Percentiles rank a stretch among this genome's conserved stretches.
Conservation (phyloP, 35 echinoderm and acorn worm species). For the Strongylocentrotus purpuratus region DNA sequence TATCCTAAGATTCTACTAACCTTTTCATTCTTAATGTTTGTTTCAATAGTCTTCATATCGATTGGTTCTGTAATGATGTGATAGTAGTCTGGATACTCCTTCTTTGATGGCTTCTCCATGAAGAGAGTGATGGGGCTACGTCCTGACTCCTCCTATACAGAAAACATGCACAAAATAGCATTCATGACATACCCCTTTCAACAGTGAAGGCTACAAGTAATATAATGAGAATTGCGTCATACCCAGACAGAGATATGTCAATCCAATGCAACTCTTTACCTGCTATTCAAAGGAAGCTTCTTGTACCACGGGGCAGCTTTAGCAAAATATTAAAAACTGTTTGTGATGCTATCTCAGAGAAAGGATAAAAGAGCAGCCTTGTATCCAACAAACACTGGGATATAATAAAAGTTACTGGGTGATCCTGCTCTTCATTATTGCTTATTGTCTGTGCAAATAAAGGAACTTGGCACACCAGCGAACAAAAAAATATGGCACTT, state of each 20-base stretch:
- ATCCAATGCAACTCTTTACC: background rate
- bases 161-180: background rate
- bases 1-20: conserved; percentile 46
- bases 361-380: background rate
- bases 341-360: background rate
- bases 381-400: background rate
- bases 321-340: too few species aligned
- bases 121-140: conserved; percentile 81
- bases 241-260: background rate
- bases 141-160: conserved; percentile 68
- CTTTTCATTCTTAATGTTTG: conserved; percentile 87
- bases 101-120: conserved; percentile 98
- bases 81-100: conserved; percentile 98
- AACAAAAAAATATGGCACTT: background rate
- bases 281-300: background rate
- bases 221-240: background rate
- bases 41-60: conserved; percentile 89
- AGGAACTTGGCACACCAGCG: background rate
- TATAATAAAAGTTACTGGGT: background rate
- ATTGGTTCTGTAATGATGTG: conserved; percentile 96
- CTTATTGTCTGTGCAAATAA: background rate
- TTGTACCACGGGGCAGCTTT: background rate
- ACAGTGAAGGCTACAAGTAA: too few species aligned
- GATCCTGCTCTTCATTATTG: background rate
- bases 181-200: background rate